These are phyloP conservation scores for Lymantria dispar DNA, from an alignment of 2,888 invertebrate species.

Conservation along the genomic window DNA sequence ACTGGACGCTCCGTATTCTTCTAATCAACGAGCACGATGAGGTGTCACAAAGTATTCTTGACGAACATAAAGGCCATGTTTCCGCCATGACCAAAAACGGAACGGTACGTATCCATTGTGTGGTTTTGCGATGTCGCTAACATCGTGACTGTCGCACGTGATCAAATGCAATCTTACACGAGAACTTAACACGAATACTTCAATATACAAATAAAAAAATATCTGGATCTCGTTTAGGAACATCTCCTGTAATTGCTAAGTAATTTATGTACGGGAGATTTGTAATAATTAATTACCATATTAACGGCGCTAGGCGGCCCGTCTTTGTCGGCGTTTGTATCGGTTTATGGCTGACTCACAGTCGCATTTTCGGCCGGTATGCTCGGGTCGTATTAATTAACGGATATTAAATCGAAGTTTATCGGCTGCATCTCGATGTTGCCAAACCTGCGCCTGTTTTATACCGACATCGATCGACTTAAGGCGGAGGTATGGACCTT, in stretches of 20 bases:
- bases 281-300: conserved; percentile 80
- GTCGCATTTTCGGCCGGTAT: conserved; percentile 72
- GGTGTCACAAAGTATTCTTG: conserved; percentile 64
- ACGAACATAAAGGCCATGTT: conserved; percentile 57
- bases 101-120: conserved; percentile 57
- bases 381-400: conserved; percentile 79
- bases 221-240: conserved; percentile 40
- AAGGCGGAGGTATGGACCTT: conserved; percentile 60
- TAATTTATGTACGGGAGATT: conserved; percentile 70
- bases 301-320: conserved; percentile 74
- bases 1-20: conserved; percentile 4
- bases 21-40: conserved; percentile 46
- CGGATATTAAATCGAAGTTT: conserved; percentile 80
- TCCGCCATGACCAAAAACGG: conserved; percentile 63
- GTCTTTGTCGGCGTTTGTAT: conserved; percentile 74
- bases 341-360: conserved; percentile 73
- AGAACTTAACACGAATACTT: conserved; percentile 28
- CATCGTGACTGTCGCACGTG: conserved; percentile 53
- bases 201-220: conserved; percentile 13
- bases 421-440: conserved; percentile 77
- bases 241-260: conserved; percentile 58
- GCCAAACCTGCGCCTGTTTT: conserved; percentile 77
- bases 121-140: conserved; percentile 42
- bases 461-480: conserved; percentile 46
- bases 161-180: conserved; percentile 50